Conservation (phyloP, 30 jellyfish, hydroid and myxozoan species). For the Cassiopea andromeda region DNA sequence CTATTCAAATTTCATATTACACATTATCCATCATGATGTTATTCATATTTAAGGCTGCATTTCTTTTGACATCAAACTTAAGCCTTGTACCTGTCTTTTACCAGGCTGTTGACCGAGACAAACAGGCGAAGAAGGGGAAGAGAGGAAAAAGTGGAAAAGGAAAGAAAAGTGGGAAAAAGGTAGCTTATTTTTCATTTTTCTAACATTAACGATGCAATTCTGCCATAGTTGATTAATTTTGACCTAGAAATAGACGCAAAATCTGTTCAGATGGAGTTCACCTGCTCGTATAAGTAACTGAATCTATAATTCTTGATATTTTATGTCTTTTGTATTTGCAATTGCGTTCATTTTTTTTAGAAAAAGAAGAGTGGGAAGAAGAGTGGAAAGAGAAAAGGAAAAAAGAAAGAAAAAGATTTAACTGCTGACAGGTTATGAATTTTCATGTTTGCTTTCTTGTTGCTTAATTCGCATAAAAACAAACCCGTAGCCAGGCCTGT, state of each 20-base stretch:
- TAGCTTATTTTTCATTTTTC: conserved; percentile 13
- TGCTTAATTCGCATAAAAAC: not conserved
- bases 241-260: not conserved
- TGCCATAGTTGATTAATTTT: not conserved
- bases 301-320: too few relatives aligned
- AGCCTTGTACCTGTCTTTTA: not conserved
- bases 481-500: not conserved
- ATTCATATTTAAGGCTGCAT: too few relatives aligned
- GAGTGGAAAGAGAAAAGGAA: conserved; percentile 88
- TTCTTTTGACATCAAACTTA: too few relatives aligned
- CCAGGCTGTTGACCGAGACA: conserved; percentile 95
- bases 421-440: conserved; percentile 95
- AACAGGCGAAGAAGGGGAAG: conserved; percentile 90
- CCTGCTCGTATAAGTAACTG: too few relatives aligned
- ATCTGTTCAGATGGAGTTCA: too few relatives aligned
- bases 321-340: not conserved
- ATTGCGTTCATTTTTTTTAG: not conserved
- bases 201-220: not conserved
- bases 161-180: conserved; percentile 92
- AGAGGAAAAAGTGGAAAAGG: conserved; percentile 92
- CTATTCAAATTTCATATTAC: too few relatives aligned
- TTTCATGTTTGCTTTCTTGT: not conserved
- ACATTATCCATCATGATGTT: too few relatives aligned
- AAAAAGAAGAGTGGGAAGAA: conserved; percentile 82
- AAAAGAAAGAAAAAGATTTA: conserved; percentile 92